phyloP scores from a whole-genome alignment of 2,888 invertebrate genomes.

The Platypus cylindrus region DNA sequence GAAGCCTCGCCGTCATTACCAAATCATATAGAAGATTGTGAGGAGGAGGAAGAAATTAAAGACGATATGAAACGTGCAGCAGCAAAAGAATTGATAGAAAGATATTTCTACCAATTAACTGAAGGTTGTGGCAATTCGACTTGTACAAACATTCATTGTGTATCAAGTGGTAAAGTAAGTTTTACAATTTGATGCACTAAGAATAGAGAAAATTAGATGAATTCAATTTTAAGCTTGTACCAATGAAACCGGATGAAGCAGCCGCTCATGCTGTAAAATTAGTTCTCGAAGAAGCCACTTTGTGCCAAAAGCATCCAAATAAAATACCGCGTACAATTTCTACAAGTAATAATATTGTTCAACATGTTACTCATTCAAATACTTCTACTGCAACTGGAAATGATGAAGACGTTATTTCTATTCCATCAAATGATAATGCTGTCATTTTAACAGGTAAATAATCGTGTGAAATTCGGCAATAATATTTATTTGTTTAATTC shows the following conservation, averaged over 20 bases:
- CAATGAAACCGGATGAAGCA: constrained; percentile 75
- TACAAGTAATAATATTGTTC: constrained; percentile 7
- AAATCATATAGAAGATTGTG: too few species aligned
- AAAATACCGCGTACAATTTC: constrained; percentile 54
- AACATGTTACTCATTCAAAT: too few species aligned
- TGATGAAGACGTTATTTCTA: constrained; percentile 13
- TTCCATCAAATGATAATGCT: constrained; percentile 26
- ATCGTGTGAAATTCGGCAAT: constrained; percentile 6
- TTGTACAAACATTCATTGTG: constrained; percentile 79
- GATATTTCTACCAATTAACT: constrained; percentile 84
- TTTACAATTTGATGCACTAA: constrained; percentile 1
- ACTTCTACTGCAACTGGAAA: constrained; percentile 1
- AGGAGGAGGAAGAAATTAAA: constrained; percentile 33
- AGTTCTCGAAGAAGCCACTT: constrained; percentile 69
- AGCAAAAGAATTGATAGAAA: constrained; percentile 77
- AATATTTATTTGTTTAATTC: too few species aligned
- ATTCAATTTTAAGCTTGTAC: constrained; percentile 42
- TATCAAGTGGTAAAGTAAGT: constrained; percentile 74
- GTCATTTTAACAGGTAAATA: constrained; percentile 4
- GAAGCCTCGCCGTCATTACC: too few species aligned
- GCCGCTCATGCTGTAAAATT: constrained; percentile 81
- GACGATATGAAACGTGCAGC: constrained; percentile 63
- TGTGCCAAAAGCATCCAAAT: constrained; percentile 65
- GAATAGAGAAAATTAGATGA: not conserved
- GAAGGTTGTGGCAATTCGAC: constrained; percentile 85